phyloP scores from a whole-genome alignment of 2,113 vertebrate genomes.

The Myotis lucifugus region DNA sequence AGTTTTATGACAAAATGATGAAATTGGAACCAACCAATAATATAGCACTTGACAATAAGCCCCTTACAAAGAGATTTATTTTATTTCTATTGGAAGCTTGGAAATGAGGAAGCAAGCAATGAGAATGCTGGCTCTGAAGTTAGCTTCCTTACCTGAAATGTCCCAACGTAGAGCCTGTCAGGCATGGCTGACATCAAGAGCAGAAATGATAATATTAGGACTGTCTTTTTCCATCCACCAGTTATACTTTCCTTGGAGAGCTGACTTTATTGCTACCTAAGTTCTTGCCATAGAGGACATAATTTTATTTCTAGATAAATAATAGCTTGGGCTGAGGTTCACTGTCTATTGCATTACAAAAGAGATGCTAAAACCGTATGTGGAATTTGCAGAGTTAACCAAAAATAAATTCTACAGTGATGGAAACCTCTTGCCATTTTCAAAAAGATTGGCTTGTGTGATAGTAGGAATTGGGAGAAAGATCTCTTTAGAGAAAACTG shows the following conservation, averaged over 20 bases:
- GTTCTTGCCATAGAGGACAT: background rate
- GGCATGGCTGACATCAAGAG: background rate
- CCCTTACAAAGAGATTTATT: background rate
- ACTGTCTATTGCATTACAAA: background rate
- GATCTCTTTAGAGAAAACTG: background rate
- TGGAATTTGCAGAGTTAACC: background rate
- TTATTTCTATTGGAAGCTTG: background rate
- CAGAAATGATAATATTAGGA: background rate
- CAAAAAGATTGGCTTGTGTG: background rate
- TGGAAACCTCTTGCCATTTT: background rate
- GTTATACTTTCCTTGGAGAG: background rate
- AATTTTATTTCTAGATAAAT: background rate
- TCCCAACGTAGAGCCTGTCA: background rate
- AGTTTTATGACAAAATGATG: background rate
- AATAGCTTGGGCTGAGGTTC: background rate
- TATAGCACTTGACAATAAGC: background rate
- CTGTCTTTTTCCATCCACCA: background rate
- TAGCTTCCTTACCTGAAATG: background rate
- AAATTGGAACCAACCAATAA: background rate
- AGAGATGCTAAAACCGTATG: background rate
- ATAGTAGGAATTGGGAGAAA: background rate
- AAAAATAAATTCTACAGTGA: background rate
- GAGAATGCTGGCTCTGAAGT: background rate
- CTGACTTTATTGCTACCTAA: background rate
- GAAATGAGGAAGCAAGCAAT: background rate